These are phyloP conservation scores for Gorsachius magnificus DNA, from an alignment of 2,797 vertebrate genomes.

Conservation along the genomic window DNA sequence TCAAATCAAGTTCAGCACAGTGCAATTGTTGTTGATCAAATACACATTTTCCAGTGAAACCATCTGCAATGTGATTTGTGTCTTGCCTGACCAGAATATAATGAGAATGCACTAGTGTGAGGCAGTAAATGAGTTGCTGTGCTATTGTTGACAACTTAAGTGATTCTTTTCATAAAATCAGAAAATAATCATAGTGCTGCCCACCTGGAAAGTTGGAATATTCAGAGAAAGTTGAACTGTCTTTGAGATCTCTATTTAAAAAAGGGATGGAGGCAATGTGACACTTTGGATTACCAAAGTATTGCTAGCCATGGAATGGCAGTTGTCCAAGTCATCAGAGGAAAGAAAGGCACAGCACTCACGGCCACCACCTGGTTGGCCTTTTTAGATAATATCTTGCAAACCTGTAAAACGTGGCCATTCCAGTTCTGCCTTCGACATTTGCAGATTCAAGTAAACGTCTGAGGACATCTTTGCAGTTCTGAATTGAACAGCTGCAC, in stretches of 20 bases:
- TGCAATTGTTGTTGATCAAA: not conserved
- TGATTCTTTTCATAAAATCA: not conserved
- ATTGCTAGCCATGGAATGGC: not conserved
- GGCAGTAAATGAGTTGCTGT: not conserved
- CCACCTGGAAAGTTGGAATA: not conserved
- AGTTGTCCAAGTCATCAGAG: not conserved
- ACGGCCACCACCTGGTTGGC: not conserved
- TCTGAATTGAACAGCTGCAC: conserved; percentile 56
- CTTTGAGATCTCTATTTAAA: not conserved
- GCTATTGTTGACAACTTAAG: not conserved
- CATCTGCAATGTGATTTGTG: conserved; percentile 15
- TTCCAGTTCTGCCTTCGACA: not conserved
- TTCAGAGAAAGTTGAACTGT: not conserved
- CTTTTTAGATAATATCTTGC: not conserved
- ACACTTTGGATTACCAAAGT: not conserved
- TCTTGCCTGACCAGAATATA: conserved; percentile 20
- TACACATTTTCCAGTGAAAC: not conserved
- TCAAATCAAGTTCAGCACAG: not conserved
- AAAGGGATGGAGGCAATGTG: not conserved
- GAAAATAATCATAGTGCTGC: not conserved
- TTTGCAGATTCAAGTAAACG: not conserved
- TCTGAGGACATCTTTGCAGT: not conserved
- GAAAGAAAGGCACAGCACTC: not conserved
- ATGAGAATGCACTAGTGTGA: not conserved
- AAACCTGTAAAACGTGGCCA: not conserved